phyloP scores from a whole-genome alignment of 2,888 invertebrate genomes.

The Amphipoea oculea region DNA sequence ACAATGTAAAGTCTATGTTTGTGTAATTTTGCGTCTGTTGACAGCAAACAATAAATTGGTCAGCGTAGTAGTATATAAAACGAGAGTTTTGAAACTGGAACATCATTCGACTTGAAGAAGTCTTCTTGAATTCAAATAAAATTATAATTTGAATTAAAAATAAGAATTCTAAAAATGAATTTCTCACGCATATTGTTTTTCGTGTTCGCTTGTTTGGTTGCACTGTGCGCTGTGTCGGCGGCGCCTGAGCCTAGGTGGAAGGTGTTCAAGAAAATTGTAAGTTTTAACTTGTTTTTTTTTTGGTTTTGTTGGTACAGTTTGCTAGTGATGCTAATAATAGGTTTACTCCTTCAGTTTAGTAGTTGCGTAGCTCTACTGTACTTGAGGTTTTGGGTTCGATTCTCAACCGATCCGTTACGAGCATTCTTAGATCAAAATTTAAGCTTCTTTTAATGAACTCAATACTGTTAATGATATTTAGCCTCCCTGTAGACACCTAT shows the following conservation, averaged over 20 bases:
- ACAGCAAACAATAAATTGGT: slow-evolving; percentile 2
- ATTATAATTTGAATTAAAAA: slow-evolving; percentile 38
- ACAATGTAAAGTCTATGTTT: slow-evolving; percentile 6
- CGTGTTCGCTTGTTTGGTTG: slow-evolving; percentile 74
- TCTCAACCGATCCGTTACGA: background rate
- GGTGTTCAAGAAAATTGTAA: slow-evolving; percentile 80
- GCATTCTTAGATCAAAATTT: background rate
- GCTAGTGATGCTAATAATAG: background rate
- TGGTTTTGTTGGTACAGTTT: background rate
- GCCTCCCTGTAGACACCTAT: background rate
- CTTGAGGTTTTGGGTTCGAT: background rate
- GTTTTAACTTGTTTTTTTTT: slow-evolving; percentile 44
- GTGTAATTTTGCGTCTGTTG: background rate
- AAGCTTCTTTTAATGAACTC: background rate
- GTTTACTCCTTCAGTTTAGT: background rate
- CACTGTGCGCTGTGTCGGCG: slow-evolving; percentile 72
- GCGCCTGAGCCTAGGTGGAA: slow-evolving; percentile 79
- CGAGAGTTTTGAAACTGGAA: slow-evolving; percentile 5
- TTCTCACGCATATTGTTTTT: slow-evolving; percentile 75
- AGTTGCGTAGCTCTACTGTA: background rate
- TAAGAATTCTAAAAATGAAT: slow-evolving; percentile 72
- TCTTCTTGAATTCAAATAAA: slow-evolving; percentile 23
- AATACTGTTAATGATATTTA: background rate
- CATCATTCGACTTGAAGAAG: slow-evolving; percentile 52
- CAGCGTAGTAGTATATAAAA: slow-evolving; percentile 48